These are phyloP conservation scores for Melospiza melodia DNA, from an alignment of 2,113 vertebrate genomes.

Conservation along the genomic window DNA sequence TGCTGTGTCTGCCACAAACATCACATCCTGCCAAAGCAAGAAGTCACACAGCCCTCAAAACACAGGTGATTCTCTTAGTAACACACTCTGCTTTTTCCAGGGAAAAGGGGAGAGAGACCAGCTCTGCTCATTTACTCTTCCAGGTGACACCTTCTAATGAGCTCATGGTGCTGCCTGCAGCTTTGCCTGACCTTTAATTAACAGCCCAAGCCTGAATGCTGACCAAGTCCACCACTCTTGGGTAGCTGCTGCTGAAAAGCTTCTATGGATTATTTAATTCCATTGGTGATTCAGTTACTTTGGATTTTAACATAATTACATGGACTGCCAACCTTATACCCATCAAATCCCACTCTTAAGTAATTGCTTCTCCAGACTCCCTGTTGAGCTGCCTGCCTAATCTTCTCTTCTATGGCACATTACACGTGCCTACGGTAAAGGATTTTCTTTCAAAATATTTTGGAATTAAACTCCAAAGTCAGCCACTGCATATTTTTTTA, in stretches of 20 bases:
- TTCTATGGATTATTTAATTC: not conserved
- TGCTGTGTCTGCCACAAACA: slow-evolving; percentile 96
- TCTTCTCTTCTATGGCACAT: not conserved
- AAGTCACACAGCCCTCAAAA: not conserved
- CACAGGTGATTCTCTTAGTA: not conserved
- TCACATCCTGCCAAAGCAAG: slow-evolving; percentile 84
- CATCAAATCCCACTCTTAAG: not conserved
- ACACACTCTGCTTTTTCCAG: not conserved
- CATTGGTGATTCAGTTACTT: not conserved
- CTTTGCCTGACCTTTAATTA: not conserved
- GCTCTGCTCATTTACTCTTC: not conserved
- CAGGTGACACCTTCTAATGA: not conserved
- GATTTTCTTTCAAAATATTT: not conserved
- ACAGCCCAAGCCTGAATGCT: not conserved
- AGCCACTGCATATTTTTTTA: not conserved
- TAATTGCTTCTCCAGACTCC: slow-evolving; percentile 17
- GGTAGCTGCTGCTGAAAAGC: not conserved
- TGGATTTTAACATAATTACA: slow-evolving; percentile 16
- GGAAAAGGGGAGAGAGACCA: not conserved
- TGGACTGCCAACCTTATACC: not conserved
- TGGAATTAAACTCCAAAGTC: not conserved
- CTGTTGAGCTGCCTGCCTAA: not conserved
- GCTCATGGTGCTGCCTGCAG: not conserved
- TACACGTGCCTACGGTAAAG: not conserved
- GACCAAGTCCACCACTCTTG: not conserved